Evolutionary conservation across 1,140 invertebrate genomes (phyloP).

Genomic region (Temnothorax curvispinosus): DNA sequence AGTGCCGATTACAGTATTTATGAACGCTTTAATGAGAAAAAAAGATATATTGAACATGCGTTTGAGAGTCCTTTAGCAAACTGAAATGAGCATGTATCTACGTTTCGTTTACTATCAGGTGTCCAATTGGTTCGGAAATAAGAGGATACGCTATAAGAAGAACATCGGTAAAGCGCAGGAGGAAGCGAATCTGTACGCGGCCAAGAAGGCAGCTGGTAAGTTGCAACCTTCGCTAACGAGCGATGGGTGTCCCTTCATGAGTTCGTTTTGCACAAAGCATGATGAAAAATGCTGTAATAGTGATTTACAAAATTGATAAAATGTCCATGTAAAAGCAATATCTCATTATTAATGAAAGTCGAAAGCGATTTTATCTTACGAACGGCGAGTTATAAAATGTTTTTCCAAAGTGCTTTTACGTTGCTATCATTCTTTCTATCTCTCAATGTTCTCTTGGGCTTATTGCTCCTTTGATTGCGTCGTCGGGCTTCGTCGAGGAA

Average conservation of each 20-base stretch:
- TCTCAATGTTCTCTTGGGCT: conserved; percentile 46
- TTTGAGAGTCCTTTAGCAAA: background rate
- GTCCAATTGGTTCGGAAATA: conserved; percentile 99
- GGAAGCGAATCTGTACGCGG: conserved; percentile 99
- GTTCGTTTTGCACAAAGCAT: conserved; percentile 55
- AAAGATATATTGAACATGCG: background rate
- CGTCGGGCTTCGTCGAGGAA: background rate
- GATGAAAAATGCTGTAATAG: conserved; percentile 16
- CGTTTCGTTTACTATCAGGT: conserved; percentile 87
- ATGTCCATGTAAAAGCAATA: background rate
- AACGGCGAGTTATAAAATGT: conserved; percentile 15
- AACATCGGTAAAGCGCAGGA: conserved; percentile 99
- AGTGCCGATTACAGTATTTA: background rate
- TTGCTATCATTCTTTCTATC: conserved; percentile 13
- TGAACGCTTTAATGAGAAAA: background rate
- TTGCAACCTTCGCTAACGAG: conserved; percentile 70
- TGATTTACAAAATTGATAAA: background rate
- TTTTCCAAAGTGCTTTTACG: conserved; percentile 37
- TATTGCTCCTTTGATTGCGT: conserved; percentile 10
- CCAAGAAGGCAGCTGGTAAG: conserved; percentile 98
- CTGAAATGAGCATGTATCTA: background rate
- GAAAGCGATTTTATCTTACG: background rate
- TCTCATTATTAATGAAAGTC: background rate
- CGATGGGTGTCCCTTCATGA: conserved; percentile 70
- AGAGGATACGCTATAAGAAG: conserved; percentile 99